Conservation (phyloP, 2,888 invertebrate genomes). For the Synanthedon tipuliformis region DNA sequence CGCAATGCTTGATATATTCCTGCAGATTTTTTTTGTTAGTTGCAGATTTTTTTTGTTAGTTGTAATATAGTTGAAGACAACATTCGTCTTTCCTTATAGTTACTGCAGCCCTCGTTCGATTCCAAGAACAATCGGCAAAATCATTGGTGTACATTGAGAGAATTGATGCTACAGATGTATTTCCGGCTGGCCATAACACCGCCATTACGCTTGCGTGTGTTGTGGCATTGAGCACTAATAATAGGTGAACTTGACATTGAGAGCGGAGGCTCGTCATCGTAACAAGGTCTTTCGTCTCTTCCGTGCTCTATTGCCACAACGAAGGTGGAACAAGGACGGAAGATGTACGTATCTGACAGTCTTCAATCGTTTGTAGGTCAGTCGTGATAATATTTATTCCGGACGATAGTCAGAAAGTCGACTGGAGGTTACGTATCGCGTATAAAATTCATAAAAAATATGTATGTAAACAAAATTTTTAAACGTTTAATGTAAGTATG, state of each 20-base stretch:
- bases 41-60: too few species aligned
- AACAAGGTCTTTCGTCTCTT: conserved; percentile 50
- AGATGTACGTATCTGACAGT: conserved; percentile 43
- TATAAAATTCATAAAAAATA: too few species aligned
- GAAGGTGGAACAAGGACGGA: conserved; percentile 41
- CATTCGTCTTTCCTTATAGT: not conserved
- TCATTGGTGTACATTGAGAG: conserved; percentile 2
- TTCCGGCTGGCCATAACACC: conserved; percentile 32
- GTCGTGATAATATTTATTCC: conserved; percentile 62
- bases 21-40: too few species aligned
- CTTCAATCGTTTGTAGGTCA: conserved; percentile 66
- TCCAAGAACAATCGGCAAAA: not conserved
- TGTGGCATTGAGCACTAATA: conserved; percentile 68
- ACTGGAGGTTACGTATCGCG: conserved; percentile 60
- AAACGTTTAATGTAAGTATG: too few species aligned
- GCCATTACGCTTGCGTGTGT: conserved; percentile 54
- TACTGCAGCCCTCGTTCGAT: not conserved
- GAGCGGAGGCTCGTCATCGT: conserved; percentile 66
- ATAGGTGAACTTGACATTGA: conserved; percentile 71
- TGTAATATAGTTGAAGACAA: too few species aligned
- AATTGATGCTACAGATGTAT: conserved; percentile 12
- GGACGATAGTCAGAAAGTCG: conserved; percentile 68
- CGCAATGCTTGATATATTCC: too few species aligned
- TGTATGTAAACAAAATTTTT: too few species aligned
- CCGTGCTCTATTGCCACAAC: conserved; percentile 24